These are phyloP conservation scores for Watsonalla binaria DNA, from an alignment of 2,888 invertebrate genomes.

Conservation along the genomic window DNA sequence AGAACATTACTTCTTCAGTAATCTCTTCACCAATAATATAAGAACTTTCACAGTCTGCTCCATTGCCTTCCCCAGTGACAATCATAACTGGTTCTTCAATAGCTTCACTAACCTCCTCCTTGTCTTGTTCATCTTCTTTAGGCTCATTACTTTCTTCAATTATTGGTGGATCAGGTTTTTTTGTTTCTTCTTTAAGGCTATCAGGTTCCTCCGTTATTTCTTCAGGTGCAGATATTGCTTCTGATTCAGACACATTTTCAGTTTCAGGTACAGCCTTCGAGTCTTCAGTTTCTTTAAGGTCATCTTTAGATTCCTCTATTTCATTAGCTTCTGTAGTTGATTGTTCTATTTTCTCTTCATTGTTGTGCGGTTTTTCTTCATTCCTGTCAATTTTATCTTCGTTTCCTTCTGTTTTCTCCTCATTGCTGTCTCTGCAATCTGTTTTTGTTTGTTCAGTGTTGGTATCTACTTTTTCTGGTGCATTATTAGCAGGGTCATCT, in stretches of 20 bases:
- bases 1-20: conserved; percentile 83
- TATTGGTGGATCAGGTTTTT: conserved; percentile 15
- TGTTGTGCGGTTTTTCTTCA: conserved; percentile 2
- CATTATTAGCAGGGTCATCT: conserved; percentile 30
- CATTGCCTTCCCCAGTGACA: conserved; percentile 84
- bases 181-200: conserved; percentile 24
- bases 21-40: conserved; percentile 82
- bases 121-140: conserved; percentile 1
- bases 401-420: conserved; percentile 7
- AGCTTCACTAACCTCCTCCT: conserved; percentile 75
- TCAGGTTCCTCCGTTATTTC: conserved; percentile 1
- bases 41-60: conserved; percentile 80
- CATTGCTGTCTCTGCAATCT: conserved; percentile 11
- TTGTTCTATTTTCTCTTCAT: conserved; percentile 9
- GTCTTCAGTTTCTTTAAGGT: conserved; percentile 4
- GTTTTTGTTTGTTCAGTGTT: conserved; percentile 14
- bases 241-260: background rate
- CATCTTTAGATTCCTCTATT: background rate
- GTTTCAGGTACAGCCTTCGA: conserved; percentile 5
- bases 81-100: conserved; percentile 86
- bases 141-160: conserved; percentile 18
- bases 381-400: conserved; percentile 1
- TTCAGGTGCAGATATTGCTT: conserved; percentile 2
- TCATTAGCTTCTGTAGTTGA: conserved; percentile 5
- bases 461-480: conserved; percentile 10